Evolutionary conservation across 2,888 invertebrate genomes (phyloP).

Genomic region (Xestia xanthographa): DNA sequence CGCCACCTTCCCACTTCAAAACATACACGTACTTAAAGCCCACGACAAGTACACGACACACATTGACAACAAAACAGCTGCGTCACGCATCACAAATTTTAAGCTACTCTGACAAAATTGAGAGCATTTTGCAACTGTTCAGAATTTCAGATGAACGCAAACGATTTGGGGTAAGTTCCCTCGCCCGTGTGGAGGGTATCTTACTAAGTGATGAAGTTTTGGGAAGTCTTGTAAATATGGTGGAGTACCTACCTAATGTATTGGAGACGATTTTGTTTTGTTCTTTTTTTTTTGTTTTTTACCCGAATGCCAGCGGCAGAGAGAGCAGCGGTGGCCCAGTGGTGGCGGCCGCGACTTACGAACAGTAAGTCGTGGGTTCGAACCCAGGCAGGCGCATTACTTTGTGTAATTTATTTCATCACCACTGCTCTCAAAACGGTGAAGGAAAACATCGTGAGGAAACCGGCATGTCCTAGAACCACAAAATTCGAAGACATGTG

Average conservation of each 20-base stretch:
- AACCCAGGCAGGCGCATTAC: too few relatives aligned
- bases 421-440: too few relatives aligned
- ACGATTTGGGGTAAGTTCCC: constrained; percentile 18
- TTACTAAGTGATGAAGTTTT: constrained; percentile 32
- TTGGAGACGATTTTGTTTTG: constrained; percentile 29
- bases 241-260: constrained; percentile 31
- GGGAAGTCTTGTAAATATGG: constrained; percentile 9
- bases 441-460: too few relatives aligned
- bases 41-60: not conserved
- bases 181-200: not conserved
- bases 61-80: constrained; percentile 18
- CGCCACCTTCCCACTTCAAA: too few relatives aligned
- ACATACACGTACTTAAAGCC: not conserved
- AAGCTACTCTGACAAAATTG: constrained; percentile 21
- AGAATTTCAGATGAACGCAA: constrained; percentile 39
- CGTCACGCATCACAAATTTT: constrained; percentile 15
- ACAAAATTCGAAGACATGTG: too few relatives aligned
- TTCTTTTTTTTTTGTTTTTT: not conserved
- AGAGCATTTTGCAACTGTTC: constrained; percentile 15
- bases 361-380: too few relatives aligned
- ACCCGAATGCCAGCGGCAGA: too few relatives aligned
- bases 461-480: too few relatives aligned
- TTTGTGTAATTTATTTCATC: too few relatives aligned
- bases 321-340: too few relatives aligned
- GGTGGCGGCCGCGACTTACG: too few relatives aligned